Conservation (phyloP, 2,797 vertebrate species). For the Sus cebifrons region DNA sequence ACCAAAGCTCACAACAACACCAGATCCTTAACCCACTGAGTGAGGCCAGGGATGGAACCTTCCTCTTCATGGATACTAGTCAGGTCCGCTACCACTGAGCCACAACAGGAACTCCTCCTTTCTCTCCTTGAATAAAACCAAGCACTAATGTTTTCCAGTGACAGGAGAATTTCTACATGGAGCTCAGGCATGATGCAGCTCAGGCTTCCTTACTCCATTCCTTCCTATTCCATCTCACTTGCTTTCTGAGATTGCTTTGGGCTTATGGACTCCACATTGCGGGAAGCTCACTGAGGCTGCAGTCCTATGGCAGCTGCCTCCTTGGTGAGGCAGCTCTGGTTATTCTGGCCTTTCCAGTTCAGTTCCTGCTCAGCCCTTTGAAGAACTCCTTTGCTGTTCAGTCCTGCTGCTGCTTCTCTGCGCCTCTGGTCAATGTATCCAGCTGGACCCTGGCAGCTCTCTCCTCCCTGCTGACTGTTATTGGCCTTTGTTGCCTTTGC, state of each 20-base stretch:
- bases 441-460: background rate
- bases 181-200: background rate
- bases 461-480: background rate
- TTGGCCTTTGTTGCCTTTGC: background rate
- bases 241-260: background rate
- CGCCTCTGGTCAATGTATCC: fast-evolving
- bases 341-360: background rate
- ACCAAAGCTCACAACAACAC: no score
- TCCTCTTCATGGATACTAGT: no score
- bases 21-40: no score
- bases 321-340: background rate
- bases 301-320: background rate
- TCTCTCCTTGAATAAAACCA: background rate
- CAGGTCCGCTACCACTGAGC: no score
- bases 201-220: background rate
- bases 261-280: background rate
- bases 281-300: background rate
- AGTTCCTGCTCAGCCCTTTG: background rate
- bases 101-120: background rate
- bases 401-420: background rate
- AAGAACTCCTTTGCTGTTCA: background rate
- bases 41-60: no score
- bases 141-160: background rate
- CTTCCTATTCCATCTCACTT: background rate
- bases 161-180: background rate